Base-by-base conservation (phyloP, 2,113 vertebrate species). In the Eclectus roratus region DNA sequence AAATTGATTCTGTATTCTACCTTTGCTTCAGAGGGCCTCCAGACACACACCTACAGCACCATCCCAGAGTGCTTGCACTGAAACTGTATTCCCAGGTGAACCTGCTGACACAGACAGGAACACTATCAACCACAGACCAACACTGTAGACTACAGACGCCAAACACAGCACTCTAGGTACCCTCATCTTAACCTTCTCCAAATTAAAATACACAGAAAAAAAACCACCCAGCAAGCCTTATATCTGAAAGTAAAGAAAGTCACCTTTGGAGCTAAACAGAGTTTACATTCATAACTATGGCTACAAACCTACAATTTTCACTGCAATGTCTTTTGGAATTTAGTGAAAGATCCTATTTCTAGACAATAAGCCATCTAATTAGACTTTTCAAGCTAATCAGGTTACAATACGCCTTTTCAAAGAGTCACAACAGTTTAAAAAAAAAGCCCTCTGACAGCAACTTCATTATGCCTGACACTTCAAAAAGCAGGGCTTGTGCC, bases 261-360 rank as follows among this genome's bases (percentile, higher is more conserved):
- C 71, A 66, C 61, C 77, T 91, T 77, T 78, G 80, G 84, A 84
- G 77, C 58, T 81, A 14, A 81, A 68, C 25, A 35, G 16, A 23
- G 63, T 43, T 94, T 79, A 87, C 86, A 81, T 81, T 91, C 11
- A 37, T 80, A 95, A 81, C 93, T 76, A 79, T 7, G 63, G 65
- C 92, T 87, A 96, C 83, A 85, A 87, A 92, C n/a, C 70, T 82
- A 76, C 83, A 46, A 79, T 61, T 88, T 94, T 91, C 94, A 96
- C 85, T 1, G 83, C 56, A 63, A 61, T 7, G 29, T 55, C 91
- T 73, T 82, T 29, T 63, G 53, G 63, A 86, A 91, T 93, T 96
- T 65, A 80, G 56, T 47, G n/a, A 60, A 92, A 96, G 69, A 93
- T 91, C 83, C 86, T 94, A 93, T 76, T 92, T 91, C 89, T 93